A percentile compares a stretch with the other conserved stretches of the same genome.
These are phyloP conservation scores for Grus americana DNA, from an alignment of 2,113 vertebrate genomes.

Conservation along the genomic window DNA sequence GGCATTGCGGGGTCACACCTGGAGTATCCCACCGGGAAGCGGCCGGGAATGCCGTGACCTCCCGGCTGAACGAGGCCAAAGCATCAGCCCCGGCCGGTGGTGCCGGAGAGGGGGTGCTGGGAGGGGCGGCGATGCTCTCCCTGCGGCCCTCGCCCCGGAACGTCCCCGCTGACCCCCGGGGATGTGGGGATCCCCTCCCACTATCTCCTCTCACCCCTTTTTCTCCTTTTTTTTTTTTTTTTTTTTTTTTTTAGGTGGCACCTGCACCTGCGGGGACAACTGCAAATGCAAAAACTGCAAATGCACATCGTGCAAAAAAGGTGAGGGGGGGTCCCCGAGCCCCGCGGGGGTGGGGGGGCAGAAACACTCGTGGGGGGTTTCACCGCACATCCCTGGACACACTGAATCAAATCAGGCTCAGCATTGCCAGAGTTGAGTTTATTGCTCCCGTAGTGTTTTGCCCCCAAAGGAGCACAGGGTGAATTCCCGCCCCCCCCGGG, in stretches of 20 bases:
- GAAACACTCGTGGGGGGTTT: background rate
- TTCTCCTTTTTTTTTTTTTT: background rate
- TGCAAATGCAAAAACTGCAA: slow-evolving; percentile 86
- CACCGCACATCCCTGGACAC: background rate
- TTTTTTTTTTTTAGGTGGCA: slow-evolving; percentile 71
- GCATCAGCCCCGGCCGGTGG: background rate
- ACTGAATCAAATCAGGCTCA: background rate
- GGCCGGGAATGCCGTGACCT: background rate
- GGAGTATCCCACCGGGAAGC: background rate
- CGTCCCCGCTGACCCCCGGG: no score
- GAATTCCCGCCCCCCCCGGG: background rate
- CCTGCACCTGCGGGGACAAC: slow-evolving; percentile 81
- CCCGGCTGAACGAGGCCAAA: background rate
- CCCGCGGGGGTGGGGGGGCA: rapidly evolving
- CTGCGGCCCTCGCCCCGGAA: background rate
- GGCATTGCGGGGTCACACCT: background rate
- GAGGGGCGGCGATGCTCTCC: background rate
- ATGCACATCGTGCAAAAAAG: slow-evolving; percentile 81
- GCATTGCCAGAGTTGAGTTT: background rate
- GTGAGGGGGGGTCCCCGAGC: background rate
- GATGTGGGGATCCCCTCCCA: background rate
- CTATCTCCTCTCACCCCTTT: background rate
- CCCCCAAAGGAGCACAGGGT: background rate
- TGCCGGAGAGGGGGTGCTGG: background rate
- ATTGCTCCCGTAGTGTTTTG: background rate